These are phyloP conservation scores for Tineola bisselliella DNA, from an alignment of 2,888 invertebrate genomes.

Conservation along the genomic window DNA sequence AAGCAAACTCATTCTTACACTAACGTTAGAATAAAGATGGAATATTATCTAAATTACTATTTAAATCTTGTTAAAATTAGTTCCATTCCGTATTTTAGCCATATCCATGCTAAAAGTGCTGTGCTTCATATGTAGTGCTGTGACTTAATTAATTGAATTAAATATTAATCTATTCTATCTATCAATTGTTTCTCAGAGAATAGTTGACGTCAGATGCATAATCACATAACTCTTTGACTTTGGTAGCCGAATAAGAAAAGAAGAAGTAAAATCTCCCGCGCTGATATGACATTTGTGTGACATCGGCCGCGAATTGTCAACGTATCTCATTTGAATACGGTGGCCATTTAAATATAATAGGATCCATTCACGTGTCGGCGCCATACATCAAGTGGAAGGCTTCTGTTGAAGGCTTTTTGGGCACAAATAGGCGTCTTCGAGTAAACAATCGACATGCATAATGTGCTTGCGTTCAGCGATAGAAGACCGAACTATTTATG, in stretches of 20 bases:
- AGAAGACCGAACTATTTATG: slow-evolving; percentile 28
- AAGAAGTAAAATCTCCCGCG: slow-evolving; percentile 33
- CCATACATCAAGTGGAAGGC: slow-evolving; percentile 59
- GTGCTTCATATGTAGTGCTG: too few species aligned
- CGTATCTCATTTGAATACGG: slow-evolving; percentile 53
- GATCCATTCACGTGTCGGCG: slow-evolving; percentile 56
- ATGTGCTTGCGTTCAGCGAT: slow-evolving; percentile 32
- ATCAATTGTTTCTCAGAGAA: too few species aligned
- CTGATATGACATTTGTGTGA: slow-evolving; percentile 60
- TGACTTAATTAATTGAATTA: too few species aligned
- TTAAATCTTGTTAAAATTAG: too few species aligned
- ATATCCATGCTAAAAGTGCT: too few species aligned
- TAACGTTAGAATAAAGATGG: too few species aligned
- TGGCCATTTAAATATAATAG: slow-evolving; percentile 64
- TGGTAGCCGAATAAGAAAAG: slow-evolving; percentile 25
- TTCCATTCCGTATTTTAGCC: too few species aligned
- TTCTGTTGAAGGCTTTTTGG: slow-evolving; percentile 63
- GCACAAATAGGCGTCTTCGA: slow-evolving; percentile 63
- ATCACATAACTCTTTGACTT: too few species aligned
- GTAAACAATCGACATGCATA: slow-evolving; percentile 41
- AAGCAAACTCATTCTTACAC: too few species aligned
- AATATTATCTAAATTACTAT: too few species aligned
- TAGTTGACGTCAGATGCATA: too few species aligned
- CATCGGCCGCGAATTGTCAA: slow-evolving; percentile 61
- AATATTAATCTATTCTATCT: too few species aligned